phyloP scores from a whole-genome alignment of 1,140 invertebrate species.

The Cataglyphis hispanica region DNA sequence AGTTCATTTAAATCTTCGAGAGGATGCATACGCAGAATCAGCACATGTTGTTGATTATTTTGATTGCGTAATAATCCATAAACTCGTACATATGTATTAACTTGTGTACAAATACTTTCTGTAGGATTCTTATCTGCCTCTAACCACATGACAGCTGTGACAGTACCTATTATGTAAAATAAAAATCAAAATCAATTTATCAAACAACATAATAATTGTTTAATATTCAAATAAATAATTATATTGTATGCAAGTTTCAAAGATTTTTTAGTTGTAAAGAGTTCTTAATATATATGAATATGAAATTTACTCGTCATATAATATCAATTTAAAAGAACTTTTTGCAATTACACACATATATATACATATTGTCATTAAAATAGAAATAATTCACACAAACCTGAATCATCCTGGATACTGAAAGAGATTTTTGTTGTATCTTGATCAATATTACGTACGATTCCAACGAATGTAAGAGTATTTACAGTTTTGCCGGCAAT shows the following conservation, averaged over 20 bases:
- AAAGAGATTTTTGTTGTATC: conserved; percentile 81
- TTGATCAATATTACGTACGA: conserved; percentile 77
- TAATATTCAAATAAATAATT: background rate
- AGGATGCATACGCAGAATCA: conserved; percentile 77
- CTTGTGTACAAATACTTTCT: conserved; percentile 50
- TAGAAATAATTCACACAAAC: conserved; percentile 45
- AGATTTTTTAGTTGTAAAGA: background rate
- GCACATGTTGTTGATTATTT: conserved; percentile 72
- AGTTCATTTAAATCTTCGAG: conserved; percentile 77
- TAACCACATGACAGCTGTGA: conserved; percentile 82
- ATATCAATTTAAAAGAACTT: conserved; percentile 20
- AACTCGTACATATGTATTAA: conserved; percentile 76
- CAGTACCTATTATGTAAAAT: conserved; percentile 71
- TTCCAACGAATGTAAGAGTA: conserved; percentile 75
- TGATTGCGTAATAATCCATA: conserved; percentile 79
- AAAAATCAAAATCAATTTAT: background rate
- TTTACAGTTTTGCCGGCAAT: conserved; percentile 74
- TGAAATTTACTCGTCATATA: background rate
- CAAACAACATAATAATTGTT: background rate
- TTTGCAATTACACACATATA: too few species aligned
- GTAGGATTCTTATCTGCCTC: conserved; percentile 75
- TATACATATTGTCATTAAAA: conserved; percentile 34
- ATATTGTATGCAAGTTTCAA: background rate
- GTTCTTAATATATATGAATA: background rate
- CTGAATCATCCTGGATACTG: conserved; percentile 82